phyloP scores from a whole-genome alignment of 2,113 vertebrate species.

The Alosa alosa region DNA sequence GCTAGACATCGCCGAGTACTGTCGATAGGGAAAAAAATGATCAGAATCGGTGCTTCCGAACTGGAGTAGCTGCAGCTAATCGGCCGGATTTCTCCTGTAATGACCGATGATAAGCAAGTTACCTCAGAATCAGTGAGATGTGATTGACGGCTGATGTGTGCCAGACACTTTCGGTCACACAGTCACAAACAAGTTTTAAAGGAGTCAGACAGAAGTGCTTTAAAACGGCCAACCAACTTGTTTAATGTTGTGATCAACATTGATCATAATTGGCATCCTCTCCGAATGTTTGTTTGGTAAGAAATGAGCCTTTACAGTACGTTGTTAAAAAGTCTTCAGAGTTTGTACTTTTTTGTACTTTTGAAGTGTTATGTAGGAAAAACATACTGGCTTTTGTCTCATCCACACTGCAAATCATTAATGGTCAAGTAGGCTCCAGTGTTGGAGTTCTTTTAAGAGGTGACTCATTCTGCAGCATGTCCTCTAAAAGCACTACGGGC shows the following conservation, averaged over 20 bases:
- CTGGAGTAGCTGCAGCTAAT: too few relatives aligned
- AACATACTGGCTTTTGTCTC: neutral
- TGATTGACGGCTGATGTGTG: neutral
- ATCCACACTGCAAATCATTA: neutral
- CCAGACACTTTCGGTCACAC: neutral
- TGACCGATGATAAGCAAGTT: constrained; percentile 40
- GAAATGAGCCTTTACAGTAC: neutral
- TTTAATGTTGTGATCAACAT: neutral
- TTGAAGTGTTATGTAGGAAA: neutral
- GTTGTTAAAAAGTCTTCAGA: neutral
- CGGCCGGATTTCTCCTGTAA: neutral
- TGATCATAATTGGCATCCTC: neutral
- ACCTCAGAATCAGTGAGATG: neutral
- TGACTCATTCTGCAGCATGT: constrained; percentile 6
- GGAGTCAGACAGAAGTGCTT: neutral
- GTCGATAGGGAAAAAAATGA: too few relatives aligned
- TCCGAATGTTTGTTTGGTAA: neutral
- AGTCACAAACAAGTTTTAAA: neutral
- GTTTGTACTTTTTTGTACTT: neutral
- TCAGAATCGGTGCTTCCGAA: too few relatives aligned
- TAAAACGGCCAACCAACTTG: neutral
- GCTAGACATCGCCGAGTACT: too few relatives aligned
- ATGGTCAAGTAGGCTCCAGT: neutral
- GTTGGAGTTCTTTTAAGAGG: neutral
- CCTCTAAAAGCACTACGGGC: neutral